These are phyloP conservation scores for Danio jaintianensis DNA, from an alignment of 2,797 vertebrate species.

Conservation along the genomic window DNA sequence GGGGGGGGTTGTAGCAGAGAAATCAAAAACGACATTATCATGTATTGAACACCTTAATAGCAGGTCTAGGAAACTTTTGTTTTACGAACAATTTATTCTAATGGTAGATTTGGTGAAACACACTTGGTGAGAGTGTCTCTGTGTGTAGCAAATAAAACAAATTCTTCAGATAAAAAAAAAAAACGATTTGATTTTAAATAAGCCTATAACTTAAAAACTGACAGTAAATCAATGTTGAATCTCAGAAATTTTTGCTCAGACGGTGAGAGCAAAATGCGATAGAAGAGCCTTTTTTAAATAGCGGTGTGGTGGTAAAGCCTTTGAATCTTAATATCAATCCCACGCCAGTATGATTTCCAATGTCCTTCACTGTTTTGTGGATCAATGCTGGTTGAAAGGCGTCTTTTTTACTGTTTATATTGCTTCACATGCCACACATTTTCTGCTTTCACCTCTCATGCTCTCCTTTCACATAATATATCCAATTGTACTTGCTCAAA, in stretches of 20 bases:
- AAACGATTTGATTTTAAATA: not conserved
- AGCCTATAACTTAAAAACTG: not conserved
- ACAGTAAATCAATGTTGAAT: constrained; percentile 27
- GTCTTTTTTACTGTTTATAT: not conserved
- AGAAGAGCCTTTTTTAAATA: not conserved
- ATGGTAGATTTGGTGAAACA: not conserved
- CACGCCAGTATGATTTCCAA: constrained; percentile 16
- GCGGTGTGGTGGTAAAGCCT: not conserved
- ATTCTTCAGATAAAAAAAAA: not conserved
- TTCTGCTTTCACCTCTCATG: not conserved
- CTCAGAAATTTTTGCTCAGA: constrained; percentile 1
- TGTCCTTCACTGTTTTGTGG: constrained; percentile 2
- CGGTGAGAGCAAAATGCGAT: not conserved
- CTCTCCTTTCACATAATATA: constrained; percentile 11
- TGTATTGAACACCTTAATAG: not conserved
- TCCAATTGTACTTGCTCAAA: constrained; percentile 13
- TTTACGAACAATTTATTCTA: not conserved
- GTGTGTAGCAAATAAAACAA: not conserved
- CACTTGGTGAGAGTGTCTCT: not conserved
- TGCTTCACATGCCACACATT: constrained; percentile 9
- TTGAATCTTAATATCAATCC: constrained; percentile 25
- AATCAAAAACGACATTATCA: constrained; percentile 48
- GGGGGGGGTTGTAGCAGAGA: constrained; percentile 9
- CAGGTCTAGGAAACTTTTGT: not conserved
- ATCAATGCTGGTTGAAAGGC: constrained; percentile 9